phyloP scores from a whole-genome alignment of 1,140 invertebrate genomes.

The Neotoxoptera formosana region DNA sequence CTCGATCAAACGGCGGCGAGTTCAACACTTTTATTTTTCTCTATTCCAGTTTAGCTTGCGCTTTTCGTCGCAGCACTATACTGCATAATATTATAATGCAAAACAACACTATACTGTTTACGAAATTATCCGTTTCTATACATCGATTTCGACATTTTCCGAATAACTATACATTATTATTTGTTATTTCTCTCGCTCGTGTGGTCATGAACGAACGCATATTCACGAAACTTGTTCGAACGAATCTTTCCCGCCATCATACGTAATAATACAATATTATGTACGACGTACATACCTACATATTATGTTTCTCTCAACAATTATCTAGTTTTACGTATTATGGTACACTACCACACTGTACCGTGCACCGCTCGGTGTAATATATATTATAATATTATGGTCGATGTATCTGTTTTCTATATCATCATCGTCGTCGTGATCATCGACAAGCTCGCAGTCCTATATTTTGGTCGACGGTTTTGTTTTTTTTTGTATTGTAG shows the following conservation, averaged over 20 bases:
- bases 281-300: background rate
- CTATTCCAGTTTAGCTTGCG: no score
- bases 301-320: constrained; percentile 5
- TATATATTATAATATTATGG: background rate
- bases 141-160: no score
- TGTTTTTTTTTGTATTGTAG: background rate
- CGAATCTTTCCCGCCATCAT: background rate
- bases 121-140: no score
- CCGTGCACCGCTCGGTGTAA: background rate
- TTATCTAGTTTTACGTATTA: constrained; percentile 8
- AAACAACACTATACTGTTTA: no score
- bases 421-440: background rate
- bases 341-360: background rate
- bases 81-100: no score
- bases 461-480: background rate
- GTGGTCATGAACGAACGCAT: background rate
- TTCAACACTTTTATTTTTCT: no score
- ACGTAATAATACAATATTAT: background rate
- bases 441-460: background rate
- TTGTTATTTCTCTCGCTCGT: background rate
- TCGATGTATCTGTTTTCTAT: background rate
- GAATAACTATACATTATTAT: no score
- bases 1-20: no score
- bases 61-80: no score
- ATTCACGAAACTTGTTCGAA: background rate